Base-by-base conservation (phyloP, 1,140 invertebrate genomes). In the Coelopa frigida region DNA sequence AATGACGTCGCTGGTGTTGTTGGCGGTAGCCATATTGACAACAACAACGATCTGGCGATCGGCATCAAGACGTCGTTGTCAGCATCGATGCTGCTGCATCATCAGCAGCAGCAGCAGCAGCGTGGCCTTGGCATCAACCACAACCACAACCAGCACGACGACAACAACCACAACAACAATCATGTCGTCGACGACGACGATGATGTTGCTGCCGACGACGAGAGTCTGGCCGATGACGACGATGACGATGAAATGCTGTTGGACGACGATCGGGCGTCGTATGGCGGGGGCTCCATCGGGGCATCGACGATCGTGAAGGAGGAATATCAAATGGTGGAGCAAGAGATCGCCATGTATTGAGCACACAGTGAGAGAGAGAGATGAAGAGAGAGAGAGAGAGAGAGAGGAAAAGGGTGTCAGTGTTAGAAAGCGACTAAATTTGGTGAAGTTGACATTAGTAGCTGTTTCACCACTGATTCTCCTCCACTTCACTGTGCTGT, bases 341-440 rank as follows among this genome's bases (percentile, higher is more conserved):
- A 63, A 35, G 48, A 51, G 24, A 61, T 61, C 17, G 60, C 62
- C 36, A 21, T 61, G 48, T 61, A 61, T 45, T 61, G 32, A 55
- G 27, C 8, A 8, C 27, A n/a, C 27, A 29, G 8, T n/a, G n/a
- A n/a, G n/a, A n/a, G n/a, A n/a, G n/a, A n/a, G n/a, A n/a, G n/a
- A n/a, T n/a, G n/a, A n/a, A n/a, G n/a, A n/a, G n/a, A n/a, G n/a
- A n/a, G n/a, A n/a, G n/a, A n/a, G n/a, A n/a, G n/a, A n/a, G n/a
- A n/a, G n/a, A n/a, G n/a, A n/a, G n/a, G n/a, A n/a, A n/a, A n/a
- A n/a, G n/a, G n/a, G n/a, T n/a, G n/a, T n/a, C n/a, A n/a, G n/a
- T n/a, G n/a, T n/a, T n/a, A n/a, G n/a, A n/a, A n/a, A n/a, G n/a
- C n/a, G n/a, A n/a, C n/a, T n/a, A n/a, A n/a, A n/a, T n/a, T n/a